Evolutionary conservation across 2,113 vertebrate genomes (phyloP).

Genomic region (Alethe castanea): DNA sequence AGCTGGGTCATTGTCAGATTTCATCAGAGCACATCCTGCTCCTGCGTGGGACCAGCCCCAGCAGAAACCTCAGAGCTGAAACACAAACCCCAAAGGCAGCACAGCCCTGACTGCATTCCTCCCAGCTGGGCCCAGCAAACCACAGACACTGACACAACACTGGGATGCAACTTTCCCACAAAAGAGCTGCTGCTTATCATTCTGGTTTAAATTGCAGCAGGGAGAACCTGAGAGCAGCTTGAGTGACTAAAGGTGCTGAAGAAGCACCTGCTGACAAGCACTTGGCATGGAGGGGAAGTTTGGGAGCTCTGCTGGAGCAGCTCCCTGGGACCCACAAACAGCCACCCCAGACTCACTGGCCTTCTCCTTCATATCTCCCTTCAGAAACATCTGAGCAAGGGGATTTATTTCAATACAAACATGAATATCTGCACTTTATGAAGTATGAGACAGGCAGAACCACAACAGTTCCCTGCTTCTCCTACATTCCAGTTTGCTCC

Average conservation of each 20-base stretch:
- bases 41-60: neutral
- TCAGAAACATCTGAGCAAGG: neutral
- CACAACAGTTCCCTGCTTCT: neutral
- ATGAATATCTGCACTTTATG: neutral
- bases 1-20: neutral
- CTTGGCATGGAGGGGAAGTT: neutral
- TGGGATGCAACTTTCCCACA: neutral
- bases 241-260: neutral
- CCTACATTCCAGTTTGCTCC: neutral
- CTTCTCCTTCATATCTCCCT: neutral
- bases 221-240: neutral
- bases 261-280: neutral
- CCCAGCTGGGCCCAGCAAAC: neutral
- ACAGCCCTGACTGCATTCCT: neutral
- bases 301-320: neutral
- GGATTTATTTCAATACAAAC: neutral
- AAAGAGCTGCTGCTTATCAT: neutral
- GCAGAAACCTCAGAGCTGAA: neutral
- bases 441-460: neutral
- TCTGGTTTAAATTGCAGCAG: neutral
- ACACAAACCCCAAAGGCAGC: neutral
- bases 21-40: neutral
- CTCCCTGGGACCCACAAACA: accelerated
- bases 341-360: accelerated
- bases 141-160: accelerated